Evolutionary conservation across 1,140 invertebrate genomes (phyloP).

Genomic region (Dreissena polymorpha): DNA sequence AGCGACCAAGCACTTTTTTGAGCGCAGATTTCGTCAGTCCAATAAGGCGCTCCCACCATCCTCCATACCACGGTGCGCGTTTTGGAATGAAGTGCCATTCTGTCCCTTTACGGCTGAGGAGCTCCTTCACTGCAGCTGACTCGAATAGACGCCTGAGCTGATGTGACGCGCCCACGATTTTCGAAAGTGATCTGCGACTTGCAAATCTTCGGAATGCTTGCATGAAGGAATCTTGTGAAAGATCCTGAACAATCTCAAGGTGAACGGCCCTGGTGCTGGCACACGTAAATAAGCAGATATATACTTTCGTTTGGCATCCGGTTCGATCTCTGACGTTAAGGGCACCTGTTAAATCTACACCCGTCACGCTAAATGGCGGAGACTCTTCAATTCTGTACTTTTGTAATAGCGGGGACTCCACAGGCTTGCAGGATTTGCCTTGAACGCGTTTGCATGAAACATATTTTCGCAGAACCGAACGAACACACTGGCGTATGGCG

Average conservation of each 20-base stretch:
- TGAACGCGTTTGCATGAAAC: conserved; percentile 3
- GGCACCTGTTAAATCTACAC: conserved; percentile 22
- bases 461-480: not conserved
- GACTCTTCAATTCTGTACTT: conserved; percentile 14
- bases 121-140: not conserved
- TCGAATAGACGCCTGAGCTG: not conserved
- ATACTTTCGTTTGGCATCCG: conserved; percentile 4
- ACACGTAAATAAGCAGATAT: conserved; percentile 19
- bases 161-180: conserved; percentile 6
- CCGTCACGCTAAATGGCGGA: not conserved
- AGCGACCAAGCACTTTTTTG: conserved; percentile 21
- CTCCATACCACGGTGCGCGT: conserved; percentile 27
- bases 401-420: not conserved
- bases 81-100: conserved; percentile 27
- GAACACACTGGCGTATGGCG: not conserved
- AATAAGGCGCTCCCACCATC: conserved; percentile 32
- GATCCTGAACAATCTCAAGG: conserved; percentile 7
- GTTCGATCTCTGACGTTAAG: not conserved
- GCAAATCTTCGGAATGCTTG: conserved; percentile 13
- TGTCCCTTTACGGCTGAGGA: conserved; percentile 10
- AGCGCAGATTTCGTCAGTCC: conserved; percentile 15
- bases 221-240: conserved; percentile 21
- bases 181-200: conserved; percentile 23
- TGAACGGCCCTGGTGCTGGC: conserved; percentile 7
- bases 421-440: not conserved